Conservation (phyloP, 2,797 vertebrate genomes). For the Masticophis lateralis region DNA sequence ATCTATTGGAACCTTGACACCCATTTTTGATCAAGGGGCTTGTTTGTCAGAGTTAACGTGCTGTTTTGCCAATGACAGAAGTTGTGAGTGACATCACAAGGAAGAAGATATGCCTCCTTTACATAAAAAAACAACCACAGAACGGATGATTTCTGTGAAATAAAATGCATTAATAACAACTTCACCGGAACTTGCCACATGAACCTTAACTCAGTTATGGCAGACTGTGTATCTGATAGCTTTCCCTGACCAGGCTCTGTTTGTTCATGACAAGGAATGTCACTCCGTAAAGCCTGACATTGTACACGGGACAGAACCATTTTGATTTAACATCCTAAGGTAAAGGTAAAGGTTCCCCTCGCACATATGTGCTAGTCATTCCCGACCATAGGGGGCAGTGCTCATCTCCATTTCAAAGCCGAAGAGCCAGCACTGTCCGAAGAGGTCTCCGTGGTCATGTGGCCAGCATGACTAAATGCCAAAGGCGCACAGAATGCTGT, state of each 20-base stretch:
- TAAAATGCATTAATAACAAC: not conserved
- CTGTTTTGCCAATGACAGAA: not conserved
- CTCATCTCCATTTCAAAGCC: too few species aligned
- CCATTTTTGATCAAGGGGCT: not conserved
- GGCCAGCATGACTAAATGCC: too few species aligned
- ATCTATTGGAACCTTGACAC: too few species aligned
- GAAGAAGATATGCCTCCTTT: not conserved
- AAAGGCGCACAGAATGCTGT: too few species aligned
- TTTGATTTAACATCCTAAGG: too few species aligned
- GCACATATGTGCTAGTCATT: too few species aligned
- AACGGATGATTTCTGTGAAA: not conserved
- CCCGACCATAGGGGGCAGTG: too few species aligned
- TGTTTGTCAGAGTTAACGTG: not conserved
- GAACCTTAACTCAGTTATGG: not conserved
- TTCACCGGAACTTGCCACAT: accelerated
- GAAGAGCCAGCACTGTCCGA: too few species aligned
- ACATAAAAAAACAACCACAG: not conserved
- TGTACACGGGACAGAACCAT: accelerated
- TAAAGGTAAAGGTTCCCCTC: too few species aligned
- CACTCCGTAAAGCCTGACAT: not conserved
- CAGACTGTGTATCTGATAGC: not conserved
- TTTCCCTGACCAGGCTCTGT: accelerated
- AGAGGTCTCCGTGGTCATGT: too few species aligned
- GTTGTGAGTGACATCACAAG: not conserved
- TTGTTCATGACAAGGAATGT: not conserved